These are phyloP conservation scores for Muntiacus reevesi DNA, from an alignment of 2,113 vertebrate species.

Conservation along the genomic window DNA sequence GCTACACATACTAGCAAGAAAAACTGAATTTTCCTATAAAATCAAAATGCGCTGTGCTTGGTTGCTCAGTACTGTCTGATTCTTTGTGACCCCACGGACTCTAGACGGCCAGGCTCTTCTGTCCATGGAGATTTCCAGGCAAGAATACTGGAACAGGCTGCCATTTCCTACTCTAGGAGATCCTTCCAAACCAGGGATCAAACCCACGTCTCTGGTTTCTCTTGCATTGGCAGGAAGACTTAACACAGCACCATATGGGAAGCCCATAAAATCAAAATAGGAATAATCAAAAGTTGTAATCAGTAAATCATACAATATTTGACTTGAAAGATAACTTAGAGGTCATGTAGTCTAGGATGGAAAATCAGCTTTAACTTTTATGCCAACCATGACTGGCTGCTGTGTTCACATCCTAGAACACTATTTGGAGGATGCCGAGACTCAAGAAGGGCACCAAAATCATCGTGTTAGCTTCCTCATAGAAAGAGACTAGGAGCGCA, in stretches of 20 bases:
- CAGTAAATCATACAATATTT: not conserved
- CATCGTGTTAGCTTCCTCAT: not conserved
- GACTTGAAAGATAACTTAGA: not conserved
- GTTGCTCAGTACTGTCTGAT: not conserved
- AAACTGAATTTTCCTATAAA: not conserved
- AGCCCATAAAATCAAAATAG: not conserved
- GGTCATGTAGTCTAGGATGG: not conserved
- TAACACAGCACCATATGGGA: not conserved
- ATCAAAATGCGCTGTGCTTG: not conserved
- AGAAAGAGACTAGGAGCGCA: not conserved
- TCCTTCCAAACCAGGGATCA: not conserved
- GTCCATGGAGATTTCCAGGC: not conserved
- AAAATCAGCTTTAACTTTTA: not conserved
- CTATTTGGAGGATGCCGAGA: not conserved
- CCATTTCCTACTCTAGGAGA: not conserved
- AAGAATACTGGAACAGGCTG: not conserved
- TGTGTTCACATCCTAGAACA: not conserved
- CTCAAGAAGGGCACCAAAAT: not conserved
- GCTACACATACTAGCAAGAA: not conserved
- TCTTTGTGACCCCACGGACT: rapidly evolving
- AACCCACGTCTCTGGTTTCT: not conserved
- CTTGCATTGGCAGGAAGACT: not conserved
- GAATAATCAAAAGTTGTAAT: not conserved
- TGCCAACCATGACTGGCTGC: not conserved
- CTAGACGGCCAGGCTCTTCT: not conserved